Conservation (phyloP, 2,113 vertebrate species). For the Pandion haliaetus region DNA sequence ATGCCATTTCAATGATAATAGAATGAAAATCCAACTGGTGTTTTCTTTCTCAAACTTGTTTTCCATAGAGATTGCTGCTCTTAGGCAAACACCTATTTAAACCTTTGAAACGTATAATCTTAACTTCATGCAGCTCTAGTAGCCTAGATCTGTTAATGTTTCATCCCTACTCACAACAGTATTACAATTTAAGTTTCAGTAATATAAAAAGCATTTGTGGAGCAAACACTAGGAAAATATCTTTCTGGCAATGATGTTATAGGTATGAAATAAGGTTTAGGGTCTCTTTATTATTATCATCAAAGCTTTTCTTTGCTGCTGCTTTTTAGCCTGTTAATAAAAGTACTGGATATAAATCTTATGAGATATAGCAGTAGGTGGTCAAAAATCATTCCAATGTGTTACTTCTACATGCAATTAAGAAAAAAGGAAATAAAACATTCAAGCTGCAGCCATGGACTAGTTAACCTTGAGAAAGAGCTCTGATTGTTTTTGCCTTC, state of each 20-base stretch:
- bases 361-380: conserved; percentile 1
- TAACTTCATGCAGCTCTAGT: conserved; percentile 45
- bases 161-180: conserved; percentile 39
- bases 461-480: conserved; percentile 26
- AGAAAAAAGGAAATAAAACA: conserved; percentile 32
- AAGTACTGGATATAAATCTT: conserved; percentile 8
- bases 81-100: conserved; percentile 71
- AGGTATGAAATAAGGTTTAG: conserved; percentile 17
- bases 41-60: conserved; percentile 66
- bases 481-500: conserved; percentile 2
- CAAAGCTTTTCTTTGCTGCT: conserved; percentile 9
- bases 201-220: conserved; percentile 50
- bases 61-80: conserved; percentile 54
- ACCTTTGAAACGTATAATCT: conserved; percentile 56
- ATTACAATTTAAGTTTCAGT: conserved; percentile 61
- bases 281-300: not conserved
- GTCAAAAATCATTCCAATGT: conserved; percentile 10
- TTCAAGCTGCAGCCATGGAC: conserved; percentile 2
- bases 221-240: conserved; percentile 6
- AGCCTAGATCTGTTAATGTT: conserved; percentile 57
- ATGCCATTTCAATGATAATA: conserved; percentile 63
- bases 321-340: conserved; percentile 36
- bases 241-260: conserved; percentile 16
- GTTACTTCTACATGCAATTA: conserved; percentile 46
- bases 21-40: conserved; percentile 67